Conservation (phyloP, 2,797 vertebrate genomes). For the Chelonia mydas region DNA sequence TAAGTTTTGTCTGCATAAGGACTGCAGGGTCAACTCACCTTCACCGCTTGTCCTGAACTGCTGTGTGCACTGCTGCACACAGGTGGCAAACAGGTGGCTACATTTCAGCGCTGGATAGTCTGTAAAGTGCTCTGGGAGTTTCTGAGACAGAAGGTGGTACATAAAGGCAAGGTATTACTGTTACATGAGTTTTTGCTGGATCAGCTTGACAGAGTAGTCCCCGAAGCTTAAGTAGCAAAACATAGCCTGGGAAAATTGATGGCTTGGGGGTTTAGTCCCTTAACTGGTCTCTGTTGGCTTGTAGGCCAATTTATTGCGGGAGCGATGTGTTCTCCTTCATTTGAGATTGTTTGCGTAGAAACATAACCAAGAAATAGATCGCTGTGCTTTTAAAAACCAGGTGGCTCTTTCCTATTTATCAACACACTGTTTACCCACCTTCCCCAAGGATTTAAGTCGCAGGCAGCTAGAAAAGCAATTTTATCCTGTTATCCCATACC, state of each 20-base stretch:
- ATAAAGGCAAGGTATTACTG: not conserved
- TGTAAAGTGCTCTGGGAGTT: not conserved
- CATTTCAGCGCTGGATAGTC: not conserved
- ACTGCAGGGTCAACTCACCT: slow-evolving; percentile 41
- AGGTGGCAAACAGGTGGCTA: slow-evolving; percentile 13
- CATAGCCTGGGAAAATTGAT: slow-evolving; percentile 48
- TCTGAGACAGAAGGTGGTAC: not conserved
- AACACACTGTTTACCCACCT: not conserved
- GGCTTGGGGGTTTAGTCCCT: slow-evolving; percentile 44
- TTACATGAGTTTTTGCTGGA: not conserved
- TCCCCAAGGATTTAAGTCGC: slow-evolving; percentile 7
- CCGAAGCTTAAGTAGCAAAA: slow-evolving; percentile 19
- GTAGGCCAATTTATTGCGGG: slow-evolving; percentile 54
- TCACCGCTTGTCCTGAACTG: not conserved
- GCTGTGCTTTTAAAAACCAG: not conserved
- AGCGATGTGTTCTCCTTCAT: not conserved
- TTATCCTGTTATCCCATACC: not conserved
- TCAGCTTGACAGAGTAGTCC: not conserved
- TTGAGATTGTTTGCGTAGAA: slow-evolving; percentile 25
- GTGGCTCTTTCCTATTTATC: not conserved
- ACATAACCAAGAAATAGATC: not conserved
- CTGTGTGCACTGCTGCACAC: not conserved
- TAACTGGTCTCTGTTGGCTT: slow-evolving; percentile 50
- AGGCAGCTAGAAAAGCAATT: not conserved
- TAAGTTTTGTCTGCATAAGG: slow-evolving; percentile 50